Percentiles rank a stretch among this genome's conserved stretches.
Evolutionary conservation across 2,888 invertebrate genomes (phyloP).

Genomic region (Lagria hirta): DNA sequence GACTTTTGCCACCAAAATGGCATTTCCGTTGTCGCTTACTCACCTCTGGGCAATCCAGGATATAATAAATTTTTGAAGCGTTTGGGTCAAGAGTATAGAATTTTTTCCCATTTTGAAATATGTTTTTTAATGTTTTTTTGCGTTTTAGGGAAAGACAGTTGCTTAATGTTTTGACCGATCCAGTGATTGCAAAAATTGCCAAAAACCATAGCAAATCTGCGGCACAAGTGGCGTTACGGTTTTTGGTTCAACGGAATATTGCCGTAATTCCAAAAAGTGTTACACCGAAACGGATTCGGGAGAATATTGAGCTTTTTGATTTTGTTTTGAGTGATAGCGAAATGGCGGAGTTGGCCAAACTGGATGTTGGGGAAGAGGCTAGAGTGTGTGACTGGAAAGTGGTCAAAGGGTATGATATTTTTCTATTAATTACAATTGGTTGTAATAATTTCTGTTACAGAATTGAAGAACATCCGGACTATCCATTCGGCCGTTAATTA

Average conservation of each 20-base stretch:
- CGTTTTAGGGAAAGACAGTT: slow-evolving; percentile 24
- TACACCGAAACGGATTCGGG: slow-evolving; percentile 65
- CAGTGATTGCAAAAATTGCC: slow-evolving; percentile 52
- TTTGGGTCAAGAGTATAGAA: slow-evolving; percentile 15
- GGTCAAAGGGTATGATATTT: slow-evolving; percentile 26
- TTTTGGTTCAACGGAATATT: slow-evolving; percentile 68
- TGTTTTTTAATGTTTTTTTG: no score
- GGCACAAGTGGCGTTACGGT: slow-evolving; percentile 72
- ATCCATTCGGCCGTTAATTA: no score
- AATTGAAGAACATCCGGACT: slow-evolving; percentile 12
- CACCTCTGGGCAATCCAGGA: slow-evolving; percentile 55
- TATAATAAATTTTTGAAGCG: slow-evolving; percentile 48
- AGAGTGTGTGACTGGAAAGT: slow-evolving; percentile 67
- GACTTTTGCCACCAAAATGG: slow-evolving; percentile 47
- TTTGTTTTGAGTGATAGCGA: slow-evolving; percentile 65
- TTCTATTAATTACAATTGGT: neutral
- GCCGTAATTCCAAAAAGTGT: slow-evolving; percentile 81
- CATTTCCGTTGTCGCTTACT: slow-evolving; percentile 58
- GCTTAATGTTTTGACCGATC: slow-evolving; percentile 36
- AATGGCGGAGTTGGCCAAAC: slow-evolving; percentile 58
- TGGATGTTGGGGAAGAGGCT: slow-evolving; percentile 65
- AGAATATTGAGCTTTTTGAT: slow-evolving; percentile 74
- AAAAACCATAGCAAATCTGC: slow-evolving; percentile 50
- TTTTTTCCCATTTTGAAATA: neutral
- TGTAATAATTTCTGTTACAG: neutral